These are phyloP conservation scores for Zingel zingel DNA, from an alignment of 2,113 vertebrate genomes.

Conservation along the genomic window DNA sequence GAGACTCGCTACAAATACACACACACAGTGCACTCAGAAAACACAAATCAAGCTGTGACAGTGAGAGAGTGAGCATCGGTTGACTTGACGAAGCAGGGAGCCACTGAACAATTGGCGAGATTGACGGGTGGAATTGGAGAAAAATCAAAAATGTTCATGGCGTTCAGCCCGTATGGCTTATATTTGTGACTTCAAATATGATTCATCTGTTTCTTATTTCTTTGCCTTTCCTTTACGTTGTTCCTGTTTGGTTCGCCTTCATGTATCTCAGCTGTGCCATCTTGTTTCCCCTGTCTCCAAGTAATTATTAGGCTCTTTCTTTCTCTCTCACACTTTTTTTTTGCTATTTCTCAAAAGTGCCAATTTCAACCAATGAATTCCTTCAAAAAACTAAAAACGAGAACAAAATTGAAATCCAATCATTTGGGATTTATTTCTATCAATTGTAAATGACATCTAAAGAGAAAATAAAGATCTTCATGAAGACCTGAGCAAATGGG, in stretches of 20 bases:
- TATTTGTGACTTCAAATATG: slow-evolving; percentile 64
- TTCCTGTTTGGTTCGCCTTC: slow-evolving; percentile 8
- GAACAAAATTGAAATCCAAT: not conserved
- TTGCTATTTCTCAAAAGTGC: no score
- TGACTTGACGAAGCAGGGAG: slow-evolving; percentile 54
- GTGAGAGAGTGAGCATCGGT: slow-evolving; percentile 32
- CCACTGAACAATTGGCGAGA: slow-evolving; percentile 63
- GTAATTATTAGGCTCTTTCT: slow-evolving; percentile 25
- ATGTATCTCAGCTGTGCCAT: slow-evolving; percentile 22
- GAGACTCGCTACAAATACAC: slow-evolving; percentile 7
- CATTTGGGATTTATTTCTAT: slow-evolving; percentile 1
- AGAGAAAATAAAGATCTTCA: not conserved
- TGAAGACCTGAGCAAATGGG: not conserved
- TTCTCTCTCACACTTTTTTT: no score
- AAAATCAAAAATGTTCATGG: slow-evolving; percentile 64
- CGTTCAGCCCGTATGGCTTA: slow-evolving; percentile 44
- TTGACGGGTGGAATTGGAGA: slow-evolving; percentile 72
- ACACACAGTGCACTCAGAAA: not conserved
- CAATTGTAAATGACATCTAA: not conserved
- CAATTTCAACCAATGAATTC: not conserved
- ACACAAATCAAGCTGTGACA: slow-evolving; percentile 54
- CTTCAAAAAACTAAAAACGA: not conserved
- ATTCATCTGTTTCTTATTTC: slow-evolving; percentile 45
- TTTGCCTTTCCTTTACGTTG: not conserved
- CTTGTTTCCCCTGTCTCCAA: slow-evolving; percentile 28